These are phyloP conservation scores for Sminthurides aquaticus DNA, from an alignment of 2,888 invertebrate genomes.

Conservation along the genomic window DNA sequence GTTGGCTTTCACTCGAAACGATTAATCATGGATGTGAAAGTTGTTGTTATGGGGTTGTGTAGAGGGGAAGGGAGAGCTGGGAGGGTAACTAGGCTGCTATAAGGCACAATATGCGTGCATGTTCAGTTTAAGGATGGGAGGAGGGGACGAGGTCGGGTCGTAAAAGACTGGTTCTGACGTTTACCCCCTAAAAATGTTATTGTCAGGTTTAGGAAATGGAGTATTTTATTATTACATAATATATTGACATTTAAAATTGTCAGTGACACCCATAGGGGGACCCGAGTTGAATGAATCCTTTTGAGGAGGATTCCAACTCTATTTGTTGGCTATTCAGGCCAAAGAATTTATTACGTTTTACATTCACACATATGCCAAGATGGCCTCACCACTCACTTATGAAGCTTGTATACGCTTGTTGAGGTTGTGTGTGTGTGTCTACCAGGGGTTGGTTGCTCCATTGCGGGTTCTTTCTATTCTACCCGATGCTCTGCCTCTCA, in stretches of 20 bases:
- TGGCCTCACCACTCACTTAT: no score
- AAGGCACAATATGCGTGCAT: no score
- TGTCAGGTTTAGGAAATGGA: conserved; percentile 10
- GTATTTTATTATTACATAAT: conserved; percentile 19
- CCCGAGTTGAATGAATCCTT: conserved; percentile 1
- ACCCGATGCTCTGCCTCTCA: no score
- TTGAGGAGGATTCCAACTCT: neutral
- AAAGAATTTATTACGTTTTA: neutral
- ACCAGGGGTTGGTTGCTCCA: no score
- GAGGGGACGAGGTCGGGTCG: neutral
- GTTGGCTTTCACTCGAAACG: no score
- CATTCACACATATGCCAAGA: neutral
- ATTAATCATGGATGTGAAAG: no score
- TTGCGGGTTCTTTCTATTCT: no score
- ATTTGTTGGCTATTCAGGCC: neutral
- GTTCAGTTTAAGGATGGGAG: neutral
- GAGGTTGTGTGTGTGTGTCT: no score
- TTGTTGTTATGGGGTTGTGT: no score
- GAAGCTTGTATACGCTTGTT: no score
- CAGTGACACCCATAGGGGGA: conserved; percentile 15
- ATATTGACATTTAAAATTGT: conserved; percentile 22
- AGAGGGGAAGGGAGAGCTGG: no score
- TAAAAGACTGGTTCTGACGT: neutral
- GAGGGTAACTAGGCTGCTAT: no score
- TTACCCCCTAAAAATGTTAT: neutral